phyloP scores from a whole-genome alignment of 2,797 vertebrate genomes.

The Chelon labrosus region DNA sequence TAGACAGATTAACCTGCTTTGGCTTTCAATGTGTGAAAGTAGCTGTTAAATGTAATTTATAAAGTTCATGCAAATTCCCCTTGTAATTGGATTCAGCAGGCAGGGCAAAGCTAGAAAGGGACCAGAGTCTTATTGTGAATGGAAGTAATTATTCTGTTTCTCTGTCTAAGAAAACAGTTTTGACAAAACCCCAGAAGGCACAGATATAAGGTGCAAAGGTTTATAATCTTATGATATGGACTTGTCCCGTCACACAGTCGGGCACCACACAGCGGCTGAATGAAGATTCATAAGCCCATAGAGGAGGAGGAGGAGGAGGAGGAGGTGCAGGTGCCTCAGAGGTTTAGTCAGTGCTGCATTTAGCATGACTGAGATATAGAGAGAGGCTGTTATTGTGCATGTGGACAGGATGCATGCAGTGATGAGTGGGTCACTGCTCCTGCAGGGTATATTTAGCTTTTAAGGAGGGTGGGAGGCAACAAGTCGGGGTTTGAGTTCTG shows the following conservation, averaged over 20 bases:
- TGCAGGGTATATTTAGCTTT: conserved; percentile 74
- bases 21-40: background rate
- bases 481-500: conserved; percentile 28
- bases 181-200: background rate
- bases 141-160: background rate
- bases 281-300: conserved; percentile 45
- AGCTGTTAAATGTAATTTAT: background rate
- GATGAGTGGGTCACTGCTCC: conserved; percentile 57
- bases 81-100: background rate
- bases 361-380: conserved; percentile 71
- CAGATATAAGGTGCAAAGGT: background rate
- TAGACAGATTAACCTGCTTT: background rate
- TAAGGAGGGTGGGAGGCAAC: conserved; percentile 35
- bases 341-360: conserved; percentile 75
- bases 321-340: conserved; percentile 60
- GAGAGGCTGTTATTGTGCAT: conserved; percentile 66
- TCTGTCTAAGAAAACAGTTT: background rate
- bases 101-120: too few species aligned
- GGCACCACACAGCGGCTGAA: conserved; percentile 44
- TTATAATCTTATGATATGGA: background rate
- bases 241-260: conserved; percentile 25
- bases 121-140: background rate
- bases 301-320: conserved; percentile 50
- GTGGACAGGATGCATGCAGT: conserved; percentile 42
- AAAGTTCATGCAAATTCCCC: background rate